These are phyloP conservation scores for Callocephalon fimbriatum DNA, from an alignment of 2,113 vertebrate genomes.

Conservation along the genomic window DNA sequence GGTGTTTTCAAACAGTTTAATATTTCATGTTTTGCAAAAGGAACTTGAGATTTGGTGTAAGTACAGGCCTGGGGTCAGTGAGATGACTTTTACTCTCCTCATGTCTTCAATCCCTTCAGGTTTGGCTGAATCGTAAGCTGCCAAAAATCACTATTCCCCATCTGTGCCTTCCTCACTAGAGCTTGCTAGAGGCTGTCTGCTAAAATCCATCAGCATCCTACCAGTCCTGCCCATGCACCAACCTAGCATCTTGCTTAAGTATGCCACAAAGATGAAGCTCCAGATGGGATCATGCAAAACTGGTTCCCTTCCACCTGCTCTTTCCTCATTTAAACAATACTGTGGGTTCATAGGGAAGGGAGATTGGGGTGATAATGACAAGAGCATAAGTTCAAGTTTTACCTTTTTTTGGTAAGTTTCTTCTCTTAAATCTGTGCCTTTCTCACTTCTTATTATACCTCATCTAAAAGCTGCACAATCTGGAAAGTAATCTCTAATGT, in stretches of 20 bases:
- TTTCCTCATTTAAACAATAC: constrained; percentile 45
- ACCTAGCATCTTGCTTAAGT: constrained; percentile 3
- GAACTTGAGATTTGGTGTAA: neutral
- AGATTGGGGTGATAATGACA: constrained; percentile 30
- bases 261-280: constrained; percentile 39
- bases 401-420: neutral
- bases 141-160: constrained; percentile 45
- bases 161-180: constrained; percentile 38
- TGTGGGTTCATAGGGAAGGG: neutral
- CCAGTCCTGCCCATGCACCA: constrained; percentile 40
- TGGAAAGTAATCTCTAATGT: neutral
- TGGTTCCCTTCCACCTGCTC: constrained; percentile 47
- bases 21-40: neutral
- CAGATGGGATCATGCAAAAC: constrained; percentile 61
- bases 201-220: constrained; percentile 29
- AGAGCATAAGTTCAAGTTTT: constrained; percentile 7
- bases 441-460: constrained; percentile 28
- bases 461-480: neutral
- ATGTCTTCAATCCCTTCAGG: neutral
- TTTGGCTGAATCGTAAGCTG: constrained; percentile 14
- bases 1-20: neutral
- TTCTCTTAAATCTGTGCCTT: constrained; percentile 20
- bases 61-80: neutral
- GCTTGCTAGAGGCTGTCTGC: constrained; percentile 40
- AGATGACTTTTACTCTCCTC: neutral